Percentiles rank a stretch among this genome's conserved stretches.
These are phyloP conservation scores for Phymorhynchus buccinoides DNA, from an alignment of 1,140 invertebrate species.

Conservation along the genomic window DNA sequence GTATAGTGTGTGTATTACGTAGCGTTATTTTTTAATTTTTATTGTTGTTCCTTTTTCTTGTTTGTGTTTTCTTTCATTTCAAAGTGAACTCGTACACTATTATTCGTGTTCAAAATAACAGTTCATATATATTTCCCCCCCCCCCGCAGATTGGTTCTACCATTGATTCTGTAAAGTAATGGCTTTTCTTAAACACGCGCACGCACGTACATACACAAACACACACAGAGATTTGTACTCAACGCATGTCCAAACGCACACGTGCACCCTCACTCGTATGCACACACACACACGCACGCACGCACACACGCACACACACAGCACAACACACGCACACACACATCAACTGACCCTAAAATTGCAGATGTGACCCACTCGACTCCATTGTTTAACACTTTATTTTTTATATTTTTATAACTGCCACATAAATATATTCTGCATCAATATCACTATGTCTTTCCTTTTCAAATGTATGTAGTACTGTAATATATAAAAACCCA, in stretches of 20 bases:
- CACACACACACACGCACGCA: constrained; percentile 25
- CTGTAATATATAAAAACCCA: too few relatives aligned
- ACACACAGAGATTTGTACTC: neutral
- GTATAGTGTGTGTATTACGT: too few relatives aligned
- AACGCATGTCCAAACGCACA: neutral
- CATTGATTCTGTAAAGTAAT: neutral
- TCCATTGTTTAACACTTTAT: too few relatives aligned
- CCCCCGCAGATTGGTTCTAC: too few relatives aligned
- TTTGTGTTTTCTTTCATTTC: neutral
- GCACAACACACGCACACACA: neutral
- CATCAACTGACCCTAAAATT: neutral
- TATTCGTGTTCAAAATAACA: neutral
- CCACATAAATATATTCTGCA: too few relatives aligned
- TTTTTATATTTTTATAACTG: too few relatives aligned
- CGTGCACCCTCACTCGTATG: neutral
- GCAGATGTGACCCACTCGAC: too few relatives aligned
- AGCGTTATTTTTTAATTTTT: neutral
- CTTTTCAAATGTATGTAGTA: too few relatives aligned
- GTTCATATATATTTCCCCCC: too few relatives aligned
- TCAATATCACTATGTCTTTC: too few relatives aligned
- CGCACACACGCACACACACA: neutral
- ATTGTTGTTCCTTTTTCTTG: neutral
- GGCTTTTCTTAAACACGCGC: neutral
- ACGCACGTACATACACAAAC: neutral
- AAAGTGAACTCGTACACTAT: neutral